Base-by-base conservation (phyloP, 2,113 vertebrate genomes). In the Cathartes aura region DNA sequence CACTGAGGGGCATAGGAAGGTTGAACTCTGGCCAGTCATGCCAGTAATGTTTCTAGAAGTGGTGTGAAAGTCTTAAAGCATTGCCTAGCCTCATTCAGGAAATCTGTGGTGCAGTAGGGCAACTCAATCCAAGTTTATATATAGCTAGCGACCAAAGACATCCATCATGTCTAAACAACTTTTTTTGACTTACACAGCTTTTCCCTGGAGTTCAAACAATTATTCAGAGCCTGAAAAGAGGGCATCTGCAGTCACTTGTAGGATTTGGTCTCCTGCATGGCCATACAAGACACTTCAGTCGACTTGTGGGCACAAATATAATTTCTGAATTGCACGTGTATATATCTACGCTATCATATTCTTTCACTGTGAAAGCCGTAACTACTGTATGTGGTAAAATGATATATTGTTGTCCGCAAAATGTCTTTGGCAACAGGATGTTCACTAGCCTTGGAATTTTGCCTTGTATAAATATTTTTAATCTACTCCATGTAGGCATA, bases 391-490 rank as follows among this genome's bases (percentile, higher is more conserved):
- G 96, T 96, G 95, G 97, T 96, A 98, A 97, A 96, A 96, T 98
- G 97, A 97, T 97, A 93, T 96, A 98, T 88, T 93, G 82, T 96
- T 97, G 94, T 97, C 95, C 83, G 0, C 88, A 97, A 93, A 98
- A 96, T 93, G 73, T 96, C 93, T 97, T 97, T 97, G 97, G 97
- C 96, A 97, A 97, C 94, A 98, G 95, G 95, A 94, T 97, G 96
- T 96, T 97, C 95, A 70, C 93, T 96, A 94, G 97, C 87, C 91
- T 97, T 98, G 97, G 97, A 98, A 95, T 96, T 95, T 91, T 97
- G 96, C 97, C 97, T 97, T 94, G 72, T 94, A 97, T 97, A 98
- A 97, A 97, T 98, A 98, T 97, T 98, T 97, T 97, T 97, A 97
- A 98, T 97, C 95, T 97, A 95, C 72, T 97, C 76, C 95, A 87